phyloP scores from a whole-genome alignment of 2,797 vertebrate genomes.

The Halcyon chelicuti region DNA sequence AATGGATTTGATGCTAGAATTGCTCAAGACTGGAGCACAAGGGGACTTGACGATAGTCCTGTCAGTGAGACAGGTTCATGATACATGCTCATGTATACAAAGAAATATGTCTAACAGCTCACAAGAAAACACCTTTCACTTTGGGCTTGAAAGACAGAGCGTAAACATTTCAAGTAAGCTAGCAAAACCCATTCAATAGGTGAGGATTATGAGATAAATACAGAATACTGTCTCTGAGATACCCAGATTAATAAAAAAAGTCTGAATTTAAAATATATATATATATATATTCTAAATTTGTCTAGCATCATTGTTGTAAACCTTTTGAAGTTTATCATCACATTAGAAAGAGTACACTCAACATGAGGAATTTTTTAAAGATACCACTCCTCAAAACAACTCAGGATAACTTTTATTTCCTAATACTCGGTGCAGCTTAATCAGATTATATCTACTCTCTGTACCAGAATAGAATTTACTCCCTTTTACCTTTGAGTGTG shows the following conservation, averaged over 20 bases:
- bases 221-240: background rate
- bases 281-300: background rate
- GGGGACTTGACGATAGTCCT: background rate
- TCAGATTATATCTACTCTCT: background rate
- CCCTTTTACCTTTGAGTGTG: conserved; percentile 27
- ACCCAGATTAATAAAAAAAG: background rate
- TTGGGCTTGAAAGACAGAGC: background rate
- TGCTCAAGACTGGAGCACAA: background rate
- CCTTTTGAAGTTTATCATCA: background rate
- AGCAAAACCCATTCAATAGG: background rate
- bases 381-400: background rate
- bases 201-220: background rate
- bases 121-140: background rate
- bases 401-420: background rate
- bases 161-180: background rate
- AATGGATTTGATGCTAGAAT: background rate
- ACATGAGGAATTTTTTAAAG: background rate
- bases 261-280: too few species aligned
- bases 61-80: background rate
- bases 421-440: background rate
- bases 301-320: background rate
- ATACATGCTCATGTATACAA: background rate
- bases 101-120: background rate
- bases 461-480: background rate
- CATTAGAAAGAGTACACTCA: background rate